Evolutionary conservation across 2,797 vertebrate species (phyloP).

Genomic region (Rhinella marina): DNA sequence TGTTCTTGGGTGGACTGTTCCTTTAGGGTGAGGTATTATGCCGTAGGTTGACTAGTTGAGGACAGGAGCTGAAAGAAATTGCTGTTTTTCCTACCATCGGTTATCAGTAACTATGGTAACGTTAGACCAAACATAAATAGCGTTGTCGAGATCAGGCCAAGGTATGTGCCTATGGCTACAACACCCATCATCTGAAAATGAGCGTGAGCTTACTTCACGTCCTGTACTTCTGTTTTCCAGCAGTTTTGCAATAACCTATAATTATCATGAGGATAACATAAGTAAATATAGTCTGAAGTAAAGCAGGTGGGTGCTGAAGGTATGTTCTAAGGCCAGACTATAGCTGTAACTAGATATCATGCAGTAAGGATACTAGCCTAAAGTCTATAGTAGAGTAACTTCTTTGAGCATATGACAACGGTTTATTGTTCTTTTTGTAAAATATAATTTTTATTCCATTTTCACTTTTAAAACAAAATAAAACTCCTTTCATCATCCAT

Average conservation of each 20-base stretch:
- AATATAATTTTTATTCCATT: too few species aligned
- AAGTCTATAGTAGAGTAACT: too few species aligned
- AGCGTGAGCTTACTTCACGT: neutral
- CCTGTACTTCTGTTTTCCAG: neutral
- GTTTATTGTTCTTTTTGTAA: too few species aligned
- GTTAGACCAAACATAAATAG: slow-evolving; percentile 20
- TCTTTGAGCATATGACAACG: too few species aligned
- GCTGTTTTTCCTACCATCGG: neutral
- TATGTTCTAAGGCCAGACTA: neutral
- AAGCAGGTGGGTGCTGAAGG: neutral
- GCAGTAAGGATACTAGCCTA: too few species aligned
- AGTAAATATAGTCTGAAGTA: neutral
- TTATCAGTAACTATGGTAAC: slow-evolving; percentile 22
- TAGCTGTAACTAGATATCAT: too few species aligned
- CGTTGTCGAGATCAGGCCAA: neutral
- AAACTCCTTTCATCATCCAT: too few species aligned
- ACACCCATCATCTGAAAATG: neutral
- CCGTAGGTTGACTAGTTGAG: neutral
- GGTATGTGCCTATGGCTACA: slow-evolving; percentile 28
- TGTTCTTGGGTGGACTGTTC: neutral
- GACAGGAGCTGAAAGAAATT: neutral
- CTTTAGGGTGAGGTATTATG: neutral
- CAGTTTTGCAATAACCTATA: neutral
- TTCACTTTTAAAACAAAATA: too few species aligned
- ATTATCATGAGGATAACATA: neutral